Base-by-base conservation (phyloP, 37 sponge, comb jelly and placozoan genomes). In the Trichoplax adhaerens region DNA sequence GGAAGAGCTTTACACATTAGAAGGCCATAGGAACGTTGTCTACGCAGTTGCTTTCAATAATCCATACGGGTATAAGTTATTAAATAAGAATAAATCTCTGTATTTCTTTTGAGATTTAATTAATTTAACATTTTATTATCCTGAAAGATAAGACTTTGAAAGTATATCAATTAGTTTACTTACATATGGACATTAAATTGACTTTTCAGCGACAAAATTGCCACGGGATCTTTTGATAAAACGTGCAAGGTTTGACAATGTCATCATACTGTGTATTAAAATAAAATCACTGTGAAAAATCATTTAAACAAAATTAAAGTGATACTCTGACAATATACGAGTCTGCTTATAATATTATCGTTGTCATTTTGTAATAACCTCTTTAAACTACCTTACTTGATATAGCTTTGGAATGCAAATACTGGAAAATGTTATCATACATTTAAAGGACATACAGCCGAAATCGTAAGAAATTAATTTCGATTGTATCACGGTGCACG, bases 41-140 rank as follows among this genome's bases (percentile, higher is more conserved):
- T 97, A 97, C 74, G 82, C 99, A 12, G 79, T 97, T 6, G 92
- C 87, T n/a, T 97, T 88, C 77, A 97, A 97, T 75, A 97, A 97
- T 64, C 99, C 99, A 6, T 97, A 79, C 77, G 99, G 92, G 88
- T 87, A 2, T 82, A 83, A 6, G 70, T 47, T 3, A 1, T 1
- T n/a, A 12, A n/a, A 60, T 60, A 12, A 8, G 8, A 12, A 60
- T 8, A 8, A 60, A 60, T n/a, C 62, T 60, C 62, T 60, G 62
- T 60, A 12, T 60, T 12, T 8, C 12, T 12, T 60, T 12, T 60
- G 62, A 12, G 29, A 29, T 29, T 29, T 29, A 29, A 29, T 29
- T 29, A 29, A 29, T 29, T 29, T 29, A 29, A 29, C 29, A 29
- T 29, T 29, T 29, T 29, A 29, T 29, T 29, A 29, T 29, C 29